Evolutionary conservation across 2,113 vertebrate species (phyloP), one percentile per base, ranked within the genome.

Genomic region (Chelonoidis abingdonii): DNA sequence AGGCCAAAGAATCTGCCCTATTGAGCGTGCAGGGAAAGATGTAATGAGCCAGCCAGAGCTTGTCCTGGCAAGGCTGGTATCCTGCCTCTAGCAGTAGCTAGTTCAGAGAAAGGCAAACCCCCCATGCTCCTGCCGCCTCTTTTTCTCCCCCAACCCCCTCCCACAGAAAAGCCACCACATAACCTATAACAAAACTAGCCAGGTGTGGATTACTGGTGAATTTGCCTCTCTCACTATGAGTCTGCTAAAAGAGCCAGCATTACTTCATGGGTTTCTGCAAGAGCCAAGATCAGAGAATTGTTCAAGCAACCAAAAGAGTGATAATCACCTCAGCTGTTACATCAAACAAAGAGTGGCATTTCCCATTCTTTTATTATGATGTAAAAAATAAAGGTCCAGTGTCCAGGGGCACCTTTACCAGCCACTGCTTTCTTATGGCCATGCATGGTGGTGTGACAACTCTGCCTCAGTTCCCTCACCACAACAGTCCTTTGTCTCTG

Each of bases 171-270:
- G 16, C 3, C 75, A 41, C 41, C 6, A 78, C 9, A 6, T 25
- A 44, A 29, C 72, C 27, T 59, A 59, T n/a, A 21, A 2, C 4
- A 56, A 35, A 1, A 0, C 1, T 35, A 1, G 10, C n/a, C 2
- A 0, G 10, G 1, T 2, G 17, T 22, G 31, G 44, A 52, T 22
- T 80, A 25, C 1, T 2, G 10, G 13, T 3, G 27, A n/a, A n/a
- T 16, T 38, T 35, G 47, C 80, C 75, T 75, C 59, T 80, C 14
- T 22, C 75, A 35, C 76, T 76, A 72, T 22, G 57, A 59, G 3
- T 2, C 35, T 53, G 0, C 6, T 21, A 4, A 3, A 19, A n/a
- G 29, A 16, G 1, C 5, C 27, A 24, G 75, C 17, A 3, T 21
- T 19, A 17, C 10, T 0, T 0, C 31, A 6, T 14, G 5, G 62